Conservation (phyloP, 2,113 vertebrate genomes). For the Myiagra hebetior region DNA sequence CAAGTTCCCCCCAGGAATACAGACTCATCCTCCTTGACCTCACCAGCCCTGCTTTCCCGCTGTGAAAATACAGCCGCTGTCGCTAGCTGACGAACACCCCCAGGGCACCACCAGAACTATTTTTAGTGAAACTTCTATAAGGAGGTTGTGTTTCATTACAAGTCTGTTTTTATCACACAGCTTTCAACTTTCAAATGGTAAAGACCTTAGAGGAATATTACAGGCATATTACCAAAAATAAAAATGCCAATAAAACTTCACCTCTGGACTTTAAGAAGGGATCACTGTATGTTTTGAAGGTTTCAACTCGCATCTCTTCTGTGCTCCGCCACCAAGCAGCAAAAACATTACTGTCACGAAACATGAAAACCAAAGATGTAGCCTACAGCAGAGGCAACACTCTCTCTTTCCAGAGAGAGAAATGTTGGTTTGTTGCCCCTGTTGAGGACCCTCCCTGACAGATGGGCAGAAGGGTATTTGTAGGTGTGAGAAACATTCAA, state of each 20-base stretch:
- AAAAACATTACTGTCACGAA: background rate
- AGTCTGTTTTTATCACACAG: background rate
- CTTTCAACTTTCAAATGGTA: slow-evolving; percentile 3
- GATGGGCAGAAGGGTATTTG: background rate
- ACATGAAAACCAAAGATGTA: background rate
- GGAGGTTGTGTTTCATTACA: background rate
- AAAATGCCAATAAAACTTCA: background rate
- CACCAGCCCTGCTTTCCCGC: background rate
- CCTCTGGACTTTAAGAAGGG: background rate
- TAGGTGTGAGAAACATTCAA: background rate
- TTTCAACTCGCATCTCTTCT: background rate
- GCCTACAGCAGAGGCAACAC: background rate
- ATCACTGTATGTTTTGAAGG: background rate
- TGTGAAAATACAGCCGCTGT: background rate
- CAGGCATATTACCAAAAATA: background rate
- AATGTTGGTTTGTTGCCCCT: background rate
- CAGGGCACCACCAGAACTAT: slow-evolving; percentile 14
- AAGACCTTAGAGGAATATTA: slow-evolving; percentile 15
- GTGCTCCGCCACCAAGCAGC: background rate
- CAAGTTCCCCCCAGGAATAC: background rate
- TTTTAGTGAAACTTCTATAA: slow-evolving; percentile 40
- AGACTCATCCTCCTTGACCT: slow-evolving; percentile 3
- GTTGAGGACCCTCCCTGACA: accelerated
- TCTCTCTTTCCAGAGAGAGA: background rate
- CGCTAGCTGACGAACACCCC: background rate